Conservation (phyloP, 2,797 vertebrate genomes). For the Leucoraja ocellata region DNA sequence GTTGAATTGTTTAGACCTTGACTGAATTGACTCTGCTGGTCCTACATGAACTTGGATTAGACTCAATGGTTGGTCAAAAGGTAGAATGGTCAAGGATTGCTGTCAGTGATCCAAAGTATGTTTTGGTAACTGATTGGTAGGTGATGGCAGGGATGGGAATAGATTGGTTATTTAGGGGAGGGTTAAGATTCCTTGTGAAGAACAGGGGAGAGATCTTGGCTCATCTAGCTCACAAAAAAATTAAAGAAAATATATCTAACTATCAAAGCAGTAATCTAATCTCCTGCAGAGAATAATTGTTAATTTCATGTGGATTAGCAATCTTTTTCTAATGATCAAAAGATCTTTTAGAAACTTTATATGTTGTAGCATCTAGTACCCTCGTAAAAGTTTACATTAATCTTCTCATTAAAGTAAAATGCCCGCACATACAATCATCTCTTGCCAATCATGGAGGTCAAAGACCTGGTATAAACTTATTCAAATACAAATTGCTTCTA, state of each 20-base stretch:
- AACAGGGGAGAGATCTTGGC: background rate
- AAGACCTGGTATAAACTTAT: background rate
- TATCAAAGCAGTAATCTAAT: background rate
- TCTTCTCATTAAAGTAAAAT: background rate
- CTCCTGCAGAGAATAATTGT: background rate
- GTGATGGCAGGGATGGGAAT: background rate
- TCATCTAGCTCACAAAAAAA: background rate
- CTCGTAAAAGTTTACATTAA: background rate
- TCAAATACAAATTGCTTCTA: background rate
- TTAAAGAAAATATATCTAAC: background rate
- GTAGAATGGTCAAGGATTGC: background rate
- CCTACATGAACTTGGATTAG: too few relatives aligned
- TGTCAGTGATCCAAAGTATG: background rate
- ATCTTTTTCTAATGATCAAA: background rate
- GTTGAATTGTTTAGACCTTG: background rate
- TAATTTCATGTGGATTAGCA: background rate
- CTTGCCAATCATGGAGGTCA: background rate
- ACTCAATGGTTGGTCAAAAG: background rate
- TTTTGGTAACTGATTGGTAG: background rate
- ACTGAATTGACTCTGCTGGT: background rate
- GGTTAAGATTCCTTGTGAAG: background rate
- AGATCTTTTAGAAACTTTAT: background rate
- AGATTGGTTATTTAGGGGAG: background rate
- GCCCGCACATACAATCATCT: background rate
- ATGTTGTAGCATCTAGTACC: background rate